Evolutionary conservation across 1,140 invertebrate genomes (phyloP).

Genomic region (Monochamus saltuarius): DNA sequence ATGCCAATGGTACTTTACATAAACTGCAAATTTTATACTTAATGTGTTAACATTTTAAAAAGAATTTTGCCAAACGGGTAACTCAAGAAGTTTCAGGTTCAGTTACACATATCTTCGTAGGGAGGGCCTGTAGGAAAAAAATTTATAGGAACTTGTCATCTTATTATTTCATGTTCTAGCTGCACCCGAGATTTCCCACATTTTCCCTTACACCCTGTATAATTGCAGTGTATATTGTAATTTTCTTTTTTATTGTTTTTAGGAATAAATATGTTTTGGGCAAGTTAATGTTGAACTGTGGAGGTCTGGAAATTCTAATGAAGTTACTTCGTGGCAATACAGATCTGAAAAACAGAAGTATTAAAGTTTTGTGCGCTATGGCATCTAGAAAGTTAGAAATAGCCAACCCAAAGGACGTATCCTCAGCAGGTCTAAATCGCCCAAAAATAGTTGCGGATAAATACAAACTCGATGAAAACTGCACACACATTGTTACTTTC

Average conservation of each 20-base stretch:
- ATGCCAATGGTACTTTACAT: no score
- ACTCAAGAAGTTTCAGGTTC: no score
- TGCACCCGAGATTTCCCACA: no score
- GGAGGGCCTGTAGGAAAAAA: no score
- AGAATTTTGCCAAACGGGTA: no score
- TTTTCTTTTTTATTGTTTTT: slow-evolving; percentile 30
- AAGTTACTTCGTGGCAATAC: slow-evolving; percentile 32
- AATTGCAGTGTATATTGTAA: background rate
- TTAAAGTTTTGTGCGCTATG: slow-evolving; percentile 48
- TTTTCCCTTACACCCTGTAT: background rate
- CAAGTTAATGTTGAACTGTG: slow-evolving; percentile 42
- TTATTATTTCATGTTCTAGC: no score
- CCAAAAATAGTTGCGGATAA: slow-evolving; percentile 20
- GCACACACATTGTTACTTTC: slow-evolving; percentile 59
- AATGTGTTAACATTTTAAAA: no score
- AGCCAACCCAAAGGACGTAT: slow-evolving; percentile 22
- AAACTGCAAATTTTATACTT: no score
- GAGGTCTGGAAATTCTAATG: slow-evolving; percentile 42
- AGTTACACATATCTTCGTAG: no score
- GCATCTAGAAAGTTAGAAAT: slow-evolving; percentile 52
- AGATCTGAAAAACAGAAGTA: slow-evolving; percentile 27
- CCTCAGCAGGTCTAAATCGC: background rate
- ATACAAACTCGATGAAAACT: slow-evolving; percentile 35
- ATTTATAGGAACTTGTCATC: no score
- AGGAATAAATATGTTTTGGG: slow-evolving; percentile 39